Conservation (phyloP, 2,113 vertebrate species). For the Channa maculata region DNA sequence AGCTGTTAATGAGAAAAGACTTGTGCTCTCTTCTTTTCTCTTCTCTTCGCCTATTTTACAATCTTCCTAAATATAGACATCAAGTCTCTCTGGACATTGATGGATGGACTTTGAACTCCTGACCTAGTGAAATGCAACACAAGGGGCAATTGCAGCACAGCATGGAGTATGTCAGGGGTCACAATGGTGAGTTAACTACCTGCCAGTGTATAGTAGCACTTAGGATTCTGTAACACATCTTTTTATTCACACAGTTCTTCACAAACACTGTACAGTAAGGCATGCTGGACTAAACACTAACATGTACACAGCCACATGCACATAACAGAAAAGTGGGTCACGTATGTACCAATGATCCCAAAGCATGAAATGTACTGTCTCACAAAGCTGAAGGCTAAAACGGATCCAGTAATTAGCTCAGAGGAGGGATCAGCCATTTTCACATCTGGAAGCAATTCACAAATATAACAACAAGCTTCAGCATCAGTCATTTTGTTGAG, state of each 20-base stretch:
- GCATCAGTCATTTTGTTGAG: background rate
- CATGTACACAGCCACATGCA: background rate
- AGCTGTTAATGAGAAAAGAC: slow-evolving; percentile 25
- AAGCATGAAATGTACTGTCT: slow-evolving; percentile 31
- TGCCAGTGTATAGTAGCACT: slow-evolving; percentile 24
- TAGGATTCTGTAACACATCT: background rate
- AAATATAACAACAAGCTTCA: slow-evolving; percentile 26
- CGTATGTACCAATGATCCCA: slow-evolving; percentile 12
- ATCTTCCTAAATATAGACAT: slow-evolving; percentile 47
- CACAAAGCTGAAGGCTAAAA: slow-evolving; percentile 8
- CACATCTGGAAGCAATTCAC: slow-evolving; percentile 22
- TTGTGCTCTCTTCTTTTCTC: slow-evolving; percentile 1
- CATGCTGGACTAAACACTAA: background rate
- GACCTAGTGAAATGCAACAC: slow-evolving; percentile 65
- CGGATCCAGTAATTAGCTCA: slow-evolving; percentile 8
- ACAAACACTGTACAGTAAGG: background rate
- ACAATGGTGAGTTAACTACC: slow-evolving; percentile 47
- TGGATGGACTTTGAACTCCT: slow-evolving; percentile 62
- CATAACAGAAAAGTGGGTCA: background rate
- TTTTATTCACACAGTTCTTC: background rate
- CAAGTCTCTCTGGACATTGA: slow-evolving; percentile 31
- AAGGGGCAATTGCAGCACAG: slow-evolving; percentile 35
- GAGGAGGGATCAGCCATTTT: slow-evolving; percentile 24
- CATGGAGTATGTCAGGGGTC: slow-evolving; percentile 58
- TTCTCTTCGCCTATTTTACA: background rate